These are phyloP conservation scores for Neosilurus mollespiculum DNA, from an alignment of 2,797 vertebrate genomes.

Conservation along the genomic window DNA sequence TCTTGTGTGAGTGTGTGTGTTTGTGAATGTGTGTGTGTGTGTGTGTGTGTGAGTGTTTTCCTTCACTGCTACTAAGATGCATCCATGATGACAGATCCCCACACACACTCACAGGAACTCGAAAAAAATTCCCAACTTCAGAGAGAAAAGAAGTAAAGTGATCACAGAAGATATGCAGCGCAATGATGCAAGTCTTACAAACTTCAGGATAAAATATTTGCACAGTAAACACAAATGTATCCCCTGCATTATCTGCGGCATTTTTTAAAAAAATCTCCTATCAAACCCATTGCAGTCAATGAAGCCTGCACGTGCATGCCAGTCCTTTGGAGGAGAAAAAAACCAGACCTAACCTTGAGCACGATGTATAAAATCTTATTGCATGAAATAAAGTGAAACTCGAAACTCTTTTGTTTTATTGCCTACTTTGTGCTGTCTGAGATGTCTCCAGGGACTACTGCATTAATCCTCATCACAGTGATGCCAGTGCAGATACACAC, in stretches of 20 bases:
- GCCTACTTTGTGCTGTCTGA: not conserved
- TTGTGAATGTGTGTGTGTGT: no score
- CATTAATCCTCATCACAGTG: not conserved
- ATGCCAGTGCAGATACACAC: not conserved
- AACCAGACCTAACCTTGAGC: not conserved
- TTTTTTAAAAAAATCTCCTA: not conserved
- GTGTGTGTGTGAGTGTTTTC: not conserved
- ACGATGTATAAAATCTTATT: not conserved
- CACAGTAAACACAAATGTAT: not conserved
- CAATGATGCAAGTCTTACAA: not conserved
- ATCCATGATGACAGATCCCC: not conserved
- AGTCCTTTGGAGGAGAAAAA: not conserved
- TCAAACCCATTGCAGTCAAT: not conserved
- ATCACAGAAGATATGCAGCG: not conserved
- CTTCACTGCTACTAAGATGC: not conserved
- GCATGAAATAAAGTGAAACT: not conserved
- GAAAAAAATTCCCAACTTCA: not conserved
- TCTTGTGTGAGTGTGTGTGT: not conserved
- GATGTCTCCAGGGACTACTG: not conserved
- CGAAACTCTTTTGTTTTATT: not conserved
- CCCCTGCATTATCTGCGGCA: not conserved
- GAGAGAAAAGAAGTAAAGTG: not conserved
- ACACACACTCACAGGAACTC: not conserved
- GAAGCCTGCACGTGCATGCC: not conserved
- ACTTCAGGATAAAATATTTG: not conserved